Evolutionary conservation across 1,140 invertebrate genomes (phyloP), one percentile per base, ranked within the genome.

Genomic region (Neoseiulus cucumeris): DNA sequence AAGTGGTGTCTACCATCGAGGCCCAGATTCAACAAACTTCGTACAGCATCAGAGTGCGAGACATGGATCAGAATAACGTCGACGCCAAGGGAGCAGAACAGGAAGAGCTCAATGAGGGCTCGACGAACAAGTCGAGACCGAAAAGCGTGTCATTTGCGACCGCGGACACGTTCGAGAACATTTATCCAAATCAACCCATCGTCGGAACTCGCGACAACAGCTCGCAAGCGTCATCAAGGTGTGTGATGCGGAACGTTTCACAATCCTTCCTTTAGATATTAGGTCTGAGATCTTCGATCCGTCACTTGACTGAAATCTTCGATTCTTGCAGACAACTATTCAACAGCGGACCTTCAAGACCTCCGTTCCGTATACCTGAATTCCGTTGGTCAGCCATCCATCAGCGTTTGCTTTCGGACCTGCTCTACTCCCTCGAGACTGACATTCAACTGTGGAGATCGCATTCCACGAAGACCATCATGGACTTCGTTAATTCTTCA

Each of bases 311-410:
- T 14, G 28, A 4, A 5, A 4, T 28, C 4, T 47, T 4, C 28
- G 4, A 28, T 14, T 14, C 14, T 47, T 14, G 45, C 18, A 80
- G 87, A 66, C 87, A 89, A 45, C 90, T 93, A 83, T 95, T 95
- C 75, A 94, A 87, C 75, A 89, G 91, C 47, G 91, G 91, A 14
- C 91, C 92, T 17, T 87, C 91, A 20, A 83, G 91, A 70, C 93
- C 94, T 25, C 91, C 94, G 0, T 98, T 98, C 78, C 83, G 95
- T 70, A 98, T 98, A 75, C 95, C 95, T 33, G 95, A 98, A 79
- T 99, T 99, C 78, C 87, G 93, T 71, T 99, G 96, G 95, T 98
- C 95, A 4, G 89, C 91, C 74, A 92, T 99, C 70, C 96, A 99
- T 79, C 91, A 98, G 76, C 81, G 91, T 69, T 79, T 99, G 66